Evolutionary conservation across 1,140 invertebrate species (phyloP).

Genomic region (Neodiprion virginianus): DNA sequence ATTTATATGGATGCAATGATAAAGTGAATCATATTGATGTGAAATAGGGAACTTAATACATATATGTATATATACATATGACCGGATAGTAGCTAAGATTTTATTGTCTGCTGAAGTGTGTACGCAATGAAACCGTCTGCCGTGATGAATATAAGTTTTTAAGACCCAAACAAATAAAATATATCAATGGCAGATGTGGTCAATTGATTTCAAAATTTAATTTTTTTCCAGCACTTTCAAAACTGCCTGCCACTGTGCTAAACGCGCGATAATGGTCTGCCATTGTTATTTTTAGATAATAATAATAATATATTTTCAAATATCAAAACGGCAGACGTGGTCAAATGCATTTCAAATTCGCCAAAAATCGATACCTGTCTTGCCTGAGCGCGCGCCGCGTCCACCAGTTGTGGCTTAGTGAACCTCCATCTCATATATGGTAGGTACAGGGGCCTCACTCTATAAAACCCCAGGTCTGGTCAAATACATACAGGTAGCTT

Average conservation of each 20-base stretch:
- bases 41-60: too few relatives aligned
- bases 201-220: background rate
- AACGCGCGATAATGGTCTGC: slow-evolving; percentile 20
- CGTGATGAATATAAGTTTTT: slow-evolving; percentile 11
- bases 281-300: slow-evolving; percentile 21
- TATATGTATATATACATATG: too few relatives aligned
- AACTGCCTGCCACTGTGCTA: slow-evolving; percentile 18
- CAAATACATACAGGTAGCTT: slow-evolving; percentile 18
- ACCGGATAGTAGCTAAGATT: background rate
- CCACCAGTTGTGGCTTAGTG: too few relatives aligned
- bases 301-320: slow-evolving; percentile 20
- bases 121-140: background rate
- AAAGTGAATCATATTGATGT: too few relatives aligned
- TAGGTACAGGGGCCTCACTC: background rate
- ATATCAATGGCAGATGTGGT: background rate
- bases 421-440: too few relatives aligned
- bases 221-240: slow-evolving; percentile 9
- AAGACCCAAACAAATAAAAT: background rate
- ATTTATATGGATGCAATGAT: too few relatives aligned
- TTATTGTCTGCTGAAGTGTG: background rate
- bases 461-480: slow-evolving; percentile 17
- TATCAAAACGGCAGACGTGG: too few relatives aligned
- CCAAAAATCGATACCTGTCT: too few relatives aligned
- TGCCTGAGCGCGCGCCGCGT: too few relatives aligned
- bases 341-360: too few relatives aligned